Percentiles rank a stretch among this genome's conserved stretches.
phyloP scores from a whole-genome alignment of 2,113 vertebrate genomes.

The Ciconia boyciana region DNA sequence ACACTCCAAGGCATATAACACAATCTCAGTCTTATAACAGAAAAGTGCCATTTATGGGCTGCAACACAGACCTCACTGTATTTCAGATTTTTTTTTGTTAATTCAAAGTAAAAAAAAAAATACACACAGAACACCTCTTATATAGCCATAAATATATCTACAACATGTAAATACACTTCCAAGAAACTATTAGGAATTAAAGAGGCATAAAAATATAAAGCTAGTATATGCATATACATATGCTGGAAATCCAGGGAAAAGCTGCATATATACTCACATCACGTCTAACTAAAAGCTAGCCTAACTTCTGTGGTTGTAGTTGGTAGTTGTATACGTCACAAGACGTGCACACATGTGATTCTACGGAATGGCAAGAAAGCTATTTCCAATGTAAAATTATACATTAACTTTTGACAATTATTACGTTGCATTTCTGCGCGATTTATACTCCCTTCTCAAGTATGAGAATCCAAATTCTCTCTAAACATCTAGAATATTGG shows the following conservation, averaged over 20 bases:
- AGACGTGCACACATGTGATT: neutral
- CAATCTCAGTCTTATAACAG: neutral
- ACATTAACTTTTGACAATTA: neutral
- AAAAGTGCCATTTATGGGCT: neutral
- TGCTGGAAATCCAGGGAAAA: neutral
- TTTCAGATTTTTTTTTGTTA: neutral
- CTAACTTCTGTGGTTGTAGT: neutral
- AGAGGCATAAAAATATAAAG: neutral
- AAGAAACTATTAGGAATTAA: neutral
- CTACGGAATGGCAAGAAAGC: neutral
- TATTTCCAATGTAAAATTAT: neutral
- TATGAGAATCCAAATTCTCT: neutral
- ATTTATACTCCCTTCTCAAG: neutral
- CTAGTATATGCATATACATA: neutral
- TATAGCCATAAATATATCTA: neutral
- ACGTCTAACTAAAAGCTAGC: neutral
- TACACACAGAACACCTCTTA: neutral
- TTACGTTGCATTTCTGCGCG: neutral
- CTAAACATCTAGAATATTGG: neutral
- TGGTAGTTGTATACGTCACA: fast-evolving
- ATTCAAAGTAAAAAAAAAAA: too few species aligned
- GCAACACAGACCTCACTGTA: neutral
- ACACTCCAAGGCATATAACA: neutral
- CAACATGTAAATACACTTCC: fast-evolving
- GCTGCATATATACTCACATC: neutral